Evolutionary conservation across 1,140 invertebrate species (phyloP).

Genomic region (Babylonia areolata): DNA sequence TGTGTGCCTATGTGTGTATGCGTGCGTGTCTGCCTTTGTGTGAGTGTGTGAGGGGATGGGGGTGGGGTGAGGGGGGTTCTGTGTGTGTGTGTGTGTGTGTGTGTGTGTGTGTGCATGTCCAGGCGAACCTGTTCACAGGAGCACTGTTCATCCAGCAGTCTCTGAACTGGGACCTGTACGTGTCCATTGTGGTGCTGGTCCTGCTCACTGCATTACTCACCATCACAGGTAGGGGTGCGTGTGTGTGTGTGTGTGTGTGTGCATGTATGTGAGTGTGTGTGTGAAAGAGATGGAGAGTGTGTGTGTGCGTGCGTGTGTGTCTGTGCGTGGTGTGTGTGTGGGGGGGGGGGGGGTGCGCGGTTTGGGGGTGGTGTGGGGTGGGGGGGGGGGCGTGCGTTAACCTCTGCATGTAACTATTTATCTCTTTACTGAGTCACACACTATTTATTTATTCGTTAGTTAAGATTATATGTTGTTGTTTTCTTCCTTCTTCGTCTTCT

Average conservation of each 20-base stretch:
- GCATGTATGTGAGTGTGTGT: neutral
- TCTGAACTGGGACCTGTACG: constrained; percentile 77
- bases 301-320: neutral
- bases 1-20: neutral
- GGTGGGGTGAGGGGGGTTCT: neutral
- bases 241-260: neutral
- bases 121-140: constrained; percentile 81
- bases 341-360: too few species aligned
- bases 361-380: too few species aligned
- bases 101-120: neutral
- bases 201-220: constrained; percentile 75
- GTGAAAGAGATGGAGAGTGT: neutral
- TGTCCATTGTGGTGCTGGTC: constrained; percentile 68
- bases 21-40: neutral
- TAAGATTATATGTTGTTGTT: too few species aligned
- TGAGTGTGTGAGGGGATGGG: neutral
- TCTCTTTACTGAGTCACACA: too few species aligned
- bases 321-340: neutral
- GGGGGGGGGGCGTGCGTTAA: too few species aligned
- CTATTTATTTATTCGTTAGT: too few species aligned
- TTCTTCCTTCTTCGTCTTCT: too few species aligned
- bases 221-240: constrained; percentile 70
- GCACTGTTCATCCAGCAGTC: constrained; percentile 80
- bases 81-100: neutral
- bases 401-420: too few species aligned